A percentile compares a stretch with the other conserved stretches of the same genome.
Evolutionary conservation across 2,113 vertebrate species (phyloP).

Genomic region (Protobothrops flavoviridis): DNA sequence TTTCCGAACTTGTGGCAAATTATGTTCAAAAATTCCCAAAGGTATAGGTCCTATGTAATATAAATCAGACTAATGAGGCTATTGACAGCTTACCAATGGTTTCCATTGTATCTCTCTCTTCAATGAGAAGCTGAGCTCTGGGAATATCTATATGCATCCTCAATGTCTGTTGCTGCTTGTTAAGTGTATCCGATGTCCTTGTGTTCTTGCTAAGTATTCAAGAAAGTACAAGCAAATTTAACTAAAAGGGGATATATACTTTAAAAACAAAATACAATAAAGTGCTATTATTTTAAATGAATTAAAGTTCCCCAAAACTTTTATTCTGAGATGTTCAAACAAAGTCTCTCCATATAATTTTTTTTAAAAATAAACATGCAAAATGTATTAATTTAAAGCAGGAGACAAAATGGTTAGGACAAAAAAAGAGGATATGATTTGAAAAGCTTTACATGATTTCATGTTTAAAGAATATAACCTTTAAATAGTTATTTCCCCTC

Average conservation of each 20-base stretch:
- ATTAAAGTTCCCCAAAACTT: background rate
- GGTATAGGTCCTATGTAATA: background rate
- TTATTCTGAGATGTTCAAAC: background rate
- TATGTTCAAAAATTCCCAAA: background rate
- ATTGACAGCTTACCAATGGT: slow-evolving; percentile 84
- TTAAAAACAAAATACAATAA: slow-evolving; percentile 20
- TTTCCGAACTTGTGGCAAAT: background rate
- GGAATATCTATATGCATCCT: slow-evolving; percentile 99
- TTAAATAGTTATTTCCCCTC: background rate
- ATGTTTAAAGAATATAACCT: slow-evolving; percentile 7
- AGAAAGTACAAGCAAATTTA: slow-evolving; percentile 35
- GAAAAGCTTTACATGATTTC: slow-evolving; percentile 14
- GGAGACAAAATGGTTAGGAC: background rate
- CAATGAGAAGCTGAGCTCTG: slow-evolving; percentile 96
- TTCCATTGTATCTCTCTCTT: slow-evolving; percentile 98
- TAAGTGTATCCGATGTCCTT: slow-evolving; percentile 92
- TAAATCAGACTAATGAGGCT: background rate
- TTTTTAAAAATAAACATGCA: background rate
- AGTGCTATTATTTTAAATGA: background rate
- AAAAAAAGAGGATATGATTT: slow-evolving; percentile 3
- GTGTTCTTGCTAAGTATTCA: slow-evolving; percentile 89
- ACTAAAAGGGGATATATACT: slow-evolving; percentile 14
- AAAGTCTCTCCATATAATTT: background rate
- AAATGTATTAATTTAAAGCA: slow-evolving; percentile 1
- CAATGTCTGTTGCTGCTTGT: slow-evolving; percentile 95